phyloP scores from a whole-genome alignment of 2,113 vertebrate species.

The Muntiacus muntjak region DNA sequence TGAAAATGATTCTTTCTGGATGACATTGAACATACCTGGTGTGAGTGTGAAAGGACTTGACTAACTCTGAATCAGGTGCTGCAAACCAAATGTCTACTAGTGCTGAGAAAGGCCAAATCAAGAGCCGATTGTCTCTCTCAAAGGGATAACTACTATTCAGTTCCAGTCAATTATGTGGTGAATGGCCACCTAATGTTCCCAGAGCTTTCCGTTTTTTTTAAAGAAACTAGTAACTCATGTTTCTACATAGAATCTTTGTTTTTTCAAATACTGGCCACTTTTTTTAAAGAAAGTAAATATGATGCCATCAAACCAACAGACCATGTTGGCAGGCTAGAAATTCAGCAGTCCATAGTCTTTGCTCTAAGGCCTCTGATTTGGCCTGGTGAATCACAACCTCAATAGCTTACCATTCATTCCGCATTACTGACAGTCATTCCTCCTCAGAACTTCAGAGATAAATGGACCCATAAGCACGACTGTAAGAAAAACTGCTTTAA shows the following conservation, averaged over 20 bases:
- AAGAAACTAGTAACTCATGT: neutral
- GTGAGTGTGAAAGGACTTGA: neutral
- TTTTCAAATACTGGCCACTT: neutral
- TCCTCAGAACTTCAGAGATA: neutral
- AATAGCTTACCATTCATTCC: neutral
- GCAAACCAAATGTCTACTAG: neutral
- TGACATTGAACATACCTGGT: neutral
- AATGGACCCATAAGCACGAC: neutral
- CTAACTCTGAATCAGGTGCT: neutral
- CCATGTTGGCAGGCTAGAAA: neutral
- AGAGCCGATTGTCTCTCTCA: neutral
- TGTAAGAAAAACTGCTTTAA: neutral
- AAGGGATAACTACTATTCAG: neutral
- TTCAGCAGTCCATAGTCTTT: neutral
- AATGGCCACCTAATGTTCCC: neutral
- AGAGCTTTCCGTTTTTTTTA: neutral
- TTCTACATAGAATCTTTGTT: slow-evolving; percentile 9
- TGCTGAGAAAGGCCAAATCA: neutral
- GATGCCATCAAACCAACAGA: neutral
- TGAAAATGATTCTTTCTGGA: neutral
- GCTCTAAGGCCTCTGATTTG: neutral
- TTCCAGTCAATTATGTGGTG: neutral
- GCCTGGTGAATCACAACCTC: neutral
- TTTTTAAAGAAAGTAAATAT: neutral
- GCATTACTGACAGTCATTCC: neutral